Evolutionary conservation across 2,113 vertebrate species (phyloP).

Genomic region (Arvicanthis niloticus): DNA sequence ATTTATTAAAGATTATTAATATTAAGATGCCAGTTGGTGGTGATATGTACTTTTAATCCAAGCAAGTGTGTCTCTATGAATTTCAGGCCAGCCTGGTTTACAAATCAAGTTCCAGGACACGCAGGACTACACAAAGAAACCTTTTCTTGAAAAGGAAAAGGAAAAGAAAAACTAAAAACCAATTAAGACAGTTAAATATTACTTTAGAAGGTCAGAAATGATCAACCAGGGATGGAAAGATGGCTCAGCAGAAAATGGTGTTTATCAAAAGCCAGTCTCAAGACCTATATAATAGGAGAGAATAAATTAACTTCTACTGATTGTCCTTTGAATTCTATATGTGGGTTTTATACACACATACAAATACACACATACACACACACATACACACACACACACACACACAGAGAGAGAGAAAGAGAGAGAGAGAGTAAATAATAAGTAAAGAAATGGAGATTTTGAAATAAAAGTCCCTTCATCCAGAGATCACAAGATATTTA

Average conservation of each 20-base stretch:
- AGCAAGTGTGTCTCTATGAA: background rate
- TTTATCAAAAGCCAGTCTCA: background rate
- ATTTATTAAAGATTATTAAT: background rate
- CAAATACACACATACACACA: background rate
- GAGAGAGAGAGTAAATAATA: background rate
- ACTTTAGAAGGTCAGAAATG: background rate
- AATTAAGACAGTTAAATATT: background rate
- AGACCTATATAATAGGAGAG: background rate
- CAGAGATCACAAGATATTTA: constrained; percentile 15
- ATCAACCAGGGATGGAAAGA: background rate
- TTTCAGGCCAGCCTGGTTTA: background rate
- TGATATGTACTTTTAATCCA: background rate
- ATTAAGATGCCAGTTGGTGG: background rate
- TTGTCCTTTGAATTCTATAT: background rate
- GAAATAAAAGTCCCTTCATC: background rate
- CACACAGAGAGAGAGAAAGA: too few relatives aligned
- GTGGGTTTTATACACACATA: background rate
- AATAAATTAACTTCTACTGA: background rate
- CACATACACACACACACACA: background rate
- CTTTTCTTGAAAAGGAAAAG: background rate
- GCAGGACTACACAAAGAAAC: background rate
- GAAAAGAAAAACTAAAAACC: background rate
- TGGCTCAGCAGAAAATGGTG: background rate
- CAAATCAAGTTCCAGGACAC: background rate
- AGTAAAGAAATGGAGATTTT: background rate